Percentiles rank a stretch among this genome's conserved stretches.
These are phyloP conservation scores for Amniataba percoides DNA, from an alignment of 2,797 vertebrate species.

Conservation along the genomic window DNA sequence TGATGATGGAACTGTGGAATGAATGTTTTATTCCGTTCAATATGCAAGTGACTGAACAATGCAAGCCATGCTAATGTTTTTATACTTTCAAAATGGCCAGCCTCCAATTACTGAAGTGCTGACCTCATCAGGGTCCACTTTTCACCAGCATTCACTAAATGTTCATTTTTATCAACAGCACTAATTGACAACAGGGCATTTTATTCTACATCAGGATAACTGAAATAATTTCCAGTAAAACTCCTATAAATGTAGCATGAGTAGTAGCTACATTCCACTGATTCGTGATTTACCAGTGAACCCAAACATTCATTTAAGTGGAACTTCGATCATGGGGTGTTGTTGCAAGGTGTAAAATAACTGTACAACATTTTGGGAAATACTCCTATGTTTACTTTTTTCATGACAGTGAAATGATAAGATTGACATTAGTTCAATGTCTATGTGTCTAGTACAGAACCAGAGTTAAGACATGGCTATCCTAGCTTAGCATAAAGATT, in stretches of 20 bases:
- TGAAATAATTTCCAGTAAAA: background rate
- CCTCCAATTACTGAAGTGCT: slow-evolving; percentile 39
- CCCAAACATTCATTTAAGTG: background rate
- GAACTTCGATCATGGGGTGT: background rate
- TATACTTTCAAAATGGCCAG: slow-evolving; percentile 29
- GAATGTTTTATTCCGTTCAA: slow-evolving; percentile 44
- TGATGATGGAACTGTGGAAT: slow-evolving; percentile 21
- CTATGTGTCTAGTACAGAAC: background rate
- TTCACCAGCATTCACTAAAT: slow-evolving; percentile 28
- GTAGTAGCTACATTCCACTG: slow-evolving; percentile 5
- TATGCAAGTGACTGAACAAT: slow-evolving; percentile 63
- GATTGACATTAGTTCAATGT: background rate
- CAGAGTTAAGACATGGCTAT: background rate
- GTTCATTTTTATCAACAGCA: background rate
- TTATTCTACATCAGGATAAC: background rate
- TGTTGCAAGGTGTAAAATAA: background rate
- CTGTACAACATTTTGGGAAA: background rate
- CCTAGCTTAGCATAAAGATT: background rate
- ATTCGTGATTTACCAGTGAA: background rate
- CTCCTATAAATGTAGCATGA: background rate
- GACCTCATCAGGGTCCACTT: slow-evolving; percentile 19
- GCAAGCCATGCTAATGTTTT: slow-evolving; percentile 55
- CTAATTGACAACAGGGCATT: background rate
- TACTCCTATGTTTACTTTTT: background rate
- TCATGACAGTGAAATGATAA: too few species aligned